A percentile compares a stretch with the other conserved stretches of the same genome.
Evolutionary conservation across 2,113 vertebrate species (phyloP).

Genomic region (Psophia crepitans): DNA sequence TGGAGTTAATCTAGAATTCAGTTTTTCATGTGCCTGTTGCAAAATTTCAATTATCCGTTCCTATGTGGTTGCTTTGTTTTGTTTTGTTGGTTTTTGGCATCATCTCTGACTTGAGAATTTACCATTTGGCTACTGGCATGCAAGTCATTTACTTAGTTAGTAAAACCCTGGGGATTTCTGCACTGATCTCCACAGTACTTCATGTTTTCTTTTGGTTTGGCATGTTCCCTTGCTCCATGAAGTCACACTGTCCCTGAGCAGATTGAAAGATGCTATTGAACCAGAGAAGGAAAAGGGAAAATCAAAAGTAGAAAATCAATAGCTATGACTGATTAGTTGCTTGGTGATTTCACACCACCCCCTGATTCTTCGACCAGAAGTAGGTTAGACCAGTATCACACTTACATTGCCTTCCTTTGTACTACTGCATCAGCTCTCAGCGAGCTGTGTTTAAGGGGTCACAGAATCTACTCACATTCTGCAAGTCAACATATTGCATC

Average conservation of each 20-base stretch:
- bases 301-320: background rate
- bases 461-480: background rate
- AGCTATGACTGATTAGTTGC: background rate
- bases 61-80: rapidly evolving
- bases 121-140: background rate
- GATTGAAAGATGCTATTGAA: background rate
- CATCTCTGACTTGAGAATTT: background rate
- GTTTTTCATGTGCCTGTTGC: background rate
- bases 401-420: background rate
- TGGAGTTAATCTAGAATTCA: background rate
- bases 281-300: background rate
- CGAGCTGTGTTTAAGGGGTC: background rate
- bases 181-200: background rate
- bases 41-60: background rate
- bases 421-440: background rate
- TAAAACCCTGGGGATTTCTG: background rate
- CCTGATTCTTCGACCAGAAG: background rate
- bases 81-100: background rate
- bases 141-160: background rate
- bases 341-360: background rate
- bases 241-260: background rate
- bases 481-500: background rate
- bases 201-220: background rate
- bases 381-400: background rate
- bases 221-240: background rate